Evolutionary conservation across 2,797 vertebrate species (phyloP).

Genomic region (Aeoliscus strigatus): DNA sequence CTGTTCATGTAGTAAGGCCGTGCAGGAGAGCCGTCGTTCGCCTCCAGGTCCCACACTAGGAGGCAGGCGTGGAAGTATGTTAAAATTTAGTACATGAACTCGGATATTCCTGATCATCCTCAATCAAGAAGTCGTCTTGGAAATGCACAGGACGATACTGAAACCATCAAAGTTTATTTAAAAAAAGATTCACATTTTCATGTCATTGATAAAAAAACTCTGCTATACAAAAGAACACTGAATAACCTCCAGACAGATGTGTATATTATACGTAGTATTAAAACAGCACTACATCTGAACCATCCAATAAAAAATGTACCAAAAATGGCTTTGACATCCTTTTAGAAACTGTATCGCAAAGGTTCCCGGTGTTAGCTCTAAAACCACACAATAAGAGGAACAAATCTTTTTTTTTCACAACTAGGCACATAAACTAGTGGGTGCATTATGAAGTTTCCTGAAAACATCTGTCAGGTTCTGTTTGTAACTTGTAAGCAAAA

Average conservation of each 20-base stretch:
- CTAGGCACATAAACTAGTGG: constrained; percentile 79
- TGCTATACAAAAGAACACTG: constrained; percentile 73
- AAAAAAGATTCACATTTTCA: constrained; percentile 69
- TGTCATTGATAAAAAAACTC: constrained; percentile 65
- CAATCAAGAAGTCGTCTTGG: background rate
- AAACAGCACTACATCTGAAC: constrained; percentile 71
- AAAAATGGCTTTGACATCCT: constrained; percentile 84
- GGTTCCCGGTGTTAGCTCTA: constrained; percentile 69
- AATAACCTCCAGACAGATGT: constrained; percentile 65
- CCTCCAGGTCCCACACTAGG: constrained; percentile 79
- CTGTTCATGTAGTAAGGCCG: constrained; percentile 70
- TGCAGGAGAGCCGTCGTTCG: constrained; percentile 67
- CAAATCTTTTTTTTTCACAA: constrained; percentile 41
- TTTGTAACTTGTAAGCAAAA: constrained; percentile 54
- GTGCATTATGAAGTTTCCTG: constrained; percentile 66
- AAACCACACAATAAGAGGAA: constrained; percentile 62
- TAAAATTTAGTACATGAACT: constrained; percentile 11
- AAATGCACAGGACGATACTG: constrained; percentile 40
- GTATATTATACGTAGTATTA: constrained; percentile 70
- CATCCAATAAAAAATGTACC: constrained; percentile 74
- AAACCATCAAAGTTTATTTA: constrained; percentile 73
- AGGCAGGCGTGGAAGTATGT: constrained; percentile 60
- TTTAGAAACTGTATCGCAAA: constrained; percentile 75
- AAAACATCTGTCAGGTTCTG: constrained; percentile 58
- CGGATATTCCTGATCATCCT: too few relatives aligned